Conservation (phyloP, 2,797 vertebrate genomes). For the Poecilia velifera region DNA sequence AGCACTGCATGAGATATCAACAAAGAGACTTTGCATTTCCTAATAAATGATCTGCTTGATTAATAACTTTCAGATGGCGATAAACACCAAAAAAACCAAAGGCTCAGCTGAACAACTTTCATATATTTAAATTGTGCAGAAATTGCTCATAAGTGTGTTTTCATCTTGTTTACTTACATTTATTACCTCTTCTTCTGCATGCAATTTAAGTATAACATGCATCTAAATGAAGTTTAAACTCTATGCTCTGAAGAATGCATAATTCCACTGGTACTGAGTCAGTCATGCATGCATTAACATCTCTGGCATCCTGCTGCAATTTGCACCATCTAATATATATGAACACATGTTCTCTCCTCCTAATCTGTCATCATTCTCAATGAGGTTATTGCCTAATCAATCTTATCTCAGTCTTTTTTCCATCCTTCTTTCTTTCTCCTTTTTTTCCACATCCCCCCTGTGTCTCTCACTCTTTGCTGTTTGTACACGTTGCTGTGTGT, state of each 20-base stretch:
- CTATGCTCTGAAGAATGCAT: background rate
- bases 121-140: background rate
- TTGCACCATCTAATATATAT: slow-evolving; percentile 23
- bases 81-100: background rate
- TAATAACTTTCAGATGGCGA: background rate
- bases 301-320: slow-evolving; percentile 11
- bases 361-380: slow-evolving; percentile 26
- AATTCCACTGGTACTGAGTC: background rate
- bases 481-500: slow-evolving; percentile 49
- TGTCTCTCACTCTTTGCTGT: slow-evolving; percentile 35
- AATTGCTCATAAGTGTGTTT: background rate
- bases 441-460: background rate
- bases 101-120: background rate
- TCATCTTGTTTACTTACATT: background rate
- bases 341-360: slow-evolving; percentile 29
- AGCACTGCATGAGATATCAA: slow-evolving; percentile 1
- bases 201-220: background rate
- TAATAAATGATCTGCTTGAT: background rate
- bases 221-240: background rate
- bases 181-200: background rate
- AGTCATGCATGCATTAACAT: background rate
- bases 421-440: slow-evolving; percentile 3
- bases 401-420: slow-evolving; percentile 17
- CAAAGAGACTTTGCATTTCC: slow-evolving; percentile 2
- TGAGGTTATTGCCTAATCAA: slow-evolving; percentile 22